Evolutionary conservation across 1,140 invertebrate species (phyloP).

Genomic region (roundworm (Caenorhabditis elegans)): DNA sequence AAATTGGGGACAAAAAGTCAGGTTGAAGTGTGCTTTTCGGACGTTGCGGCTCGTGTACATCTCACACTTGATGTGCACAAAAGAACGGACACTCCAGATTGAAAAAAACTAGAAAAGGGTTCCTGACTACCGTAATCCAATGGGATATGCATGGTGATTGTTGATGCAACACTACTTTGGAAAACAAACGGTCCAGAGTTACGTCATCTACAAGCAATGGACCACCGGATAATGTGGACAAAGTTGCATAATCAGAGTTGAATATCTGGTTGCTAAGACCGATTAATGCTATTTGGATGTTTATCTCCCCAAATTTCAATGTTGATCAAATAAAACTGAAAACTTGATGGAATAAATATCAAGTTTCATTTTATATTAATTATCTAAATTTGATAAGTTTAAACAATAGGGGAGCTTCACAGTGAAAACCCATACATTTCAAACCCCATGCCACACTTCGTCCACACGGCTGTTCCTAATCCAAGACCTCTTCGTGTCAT

Average conservation of each 20-base stretch:
- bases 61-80: neutral
- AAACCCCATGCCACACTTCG: neutral
- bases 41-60: neutral
- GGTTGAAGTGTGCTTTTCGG: conserved; percentile 13
- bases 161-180: neutral
- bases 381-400: too few relatives aligned
- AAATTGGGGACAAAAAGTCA: neutral
- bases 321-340: neutral
- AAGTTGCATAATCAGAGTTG: neutral
- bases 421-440: neutral
- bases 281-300: neutral
- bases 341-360: too few relatives aligned
- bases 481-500: neutral
- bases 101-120: neutral
- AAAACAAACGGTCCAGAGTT: neutral
- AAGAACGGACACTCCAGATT: neutral
- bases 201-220: neutral
- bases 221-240: neutral
- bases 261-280: too few relatives aligned
- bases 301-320: neutral
- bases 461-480: neutral
- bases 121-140: neutral
- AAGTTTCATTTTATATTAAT: too few relatives aligned
- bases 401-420: too few relatives aligned
- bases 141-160: too few relatives aligned